Conservation (phyloP, 2,113 vertebrate species). For the Corydoras sp. region DNA sequence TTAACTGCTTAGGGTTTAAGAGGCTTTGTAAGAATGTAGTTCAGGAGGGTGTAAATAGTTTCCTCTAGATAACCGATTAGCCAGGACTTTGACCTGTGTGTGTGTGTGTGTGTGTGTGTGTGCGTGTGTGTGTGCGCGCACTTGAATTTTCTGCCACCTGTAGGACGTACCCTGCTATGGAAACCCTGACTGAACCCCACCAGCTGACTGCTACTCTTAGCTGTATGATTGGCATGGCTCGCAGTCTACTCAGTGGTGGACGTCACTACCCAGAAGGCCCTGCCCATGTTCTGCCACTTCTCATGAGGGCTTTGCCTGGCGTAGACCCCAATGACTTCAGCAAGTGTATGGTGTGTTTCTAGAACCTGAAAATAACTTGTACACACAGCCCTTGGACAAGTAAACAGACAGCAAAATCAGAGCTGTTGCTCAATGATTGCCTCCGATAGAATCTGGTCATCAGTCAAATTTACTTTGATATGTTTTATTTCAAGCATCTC, state of each 20-base stretch:
- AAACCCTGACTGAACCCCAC: conserved; percentile 95
- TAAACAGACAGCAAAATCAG: background rate
- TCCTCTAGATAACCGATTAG: too few species aligned
- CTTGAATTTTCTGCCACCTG: conserved; percentile 1
- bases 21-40: too few species aligned
- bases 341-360: conserved; percentile 84
- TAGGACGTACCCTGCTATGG: conserved; percentile 94
- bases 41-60: too few species aligned
- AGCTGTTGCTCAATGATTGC: background rate
- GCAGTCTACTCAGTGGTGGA: conserved; percentile 86
- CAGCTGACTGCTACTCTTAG: conserved; percentile 96
- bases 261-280: conserved; percentile 90
- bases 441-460: background rate
- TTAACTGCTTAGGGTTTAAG: too few species aligned
- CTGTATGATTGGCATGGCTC: conserved; percentile 95
- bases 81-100: conserved; percentile 2
- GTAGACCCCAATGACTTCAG: conserved; percentile 99
- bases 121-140: too few species aligned
- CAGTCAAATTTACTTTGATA: background rate
- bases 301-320: conserved; percentile 95
- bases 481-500: background rate
- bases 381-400: background rate
- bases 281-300: conserved; percentile 91
- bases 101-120: too few species aligned
- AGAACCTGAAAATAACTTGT: conserved; percentile 2